Evolutionary conservation across 2,888 invertebrate species (phyloP), one percentile per base, ranked within the genome.

Genomic region (Spicauda simplicius): DNA sequence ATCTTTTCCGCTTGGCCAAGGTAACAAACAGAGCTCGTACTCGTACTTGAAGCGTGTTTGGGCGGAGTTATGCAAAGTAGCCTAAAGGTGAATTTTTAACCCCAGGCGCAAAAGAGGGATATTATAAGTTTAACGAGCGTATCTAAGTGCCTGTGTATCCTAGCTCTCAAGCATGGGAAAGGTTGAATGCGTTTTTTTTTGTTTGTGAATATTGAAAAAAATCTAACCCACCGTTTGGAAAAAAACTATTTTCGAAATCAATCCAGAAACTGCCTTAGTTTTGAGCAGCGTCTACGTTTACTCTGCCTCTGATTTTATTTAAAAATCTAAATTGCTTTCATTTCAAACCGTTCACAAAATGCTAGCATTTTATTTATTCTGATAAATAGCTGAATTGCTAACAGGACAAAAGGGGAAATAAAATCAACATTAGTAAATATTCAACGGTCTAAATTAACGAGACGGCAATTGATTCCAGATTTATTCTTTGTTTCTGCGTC

Each of bases 1-100:
- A 66, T 66, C 60, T 61, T 60, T 61, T 66, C 66, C 66, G 66
- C 66, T 66, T 33, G 59, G 55, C 50, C 60, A 61, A 61, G 66
- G 66, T 50, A 66, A 66, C 60, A 61, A 66, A 66, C 65, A 66
- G 65, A 55, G 59, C 60, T 66, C 25, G n/a, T 50, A 56, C 66
- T 61, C 66, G 60, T 56, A 66, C 60, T 66, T 50, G 60, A 59
- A 45, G 20, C 66, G 50, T 55, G 60, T 45, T 66, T 55, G 60
- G 60, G 55, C 60, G 60, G 66, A 61, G 55, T 66, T 66, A 66
- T 66, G 66, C 56, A 66, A 66, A 66, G 60, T 55, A 61, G 60
- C 60, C n/a, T 55, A 61, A 60, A 66, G 50, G 60, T 50, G 66
- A 61, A 56, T 50, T 66, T 50, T 61, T 60, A 66, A 60, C 55